Conservation (phyloP, 2,797 vertebrate genomes). For the Gymnoscopelus braueri region DNA sequence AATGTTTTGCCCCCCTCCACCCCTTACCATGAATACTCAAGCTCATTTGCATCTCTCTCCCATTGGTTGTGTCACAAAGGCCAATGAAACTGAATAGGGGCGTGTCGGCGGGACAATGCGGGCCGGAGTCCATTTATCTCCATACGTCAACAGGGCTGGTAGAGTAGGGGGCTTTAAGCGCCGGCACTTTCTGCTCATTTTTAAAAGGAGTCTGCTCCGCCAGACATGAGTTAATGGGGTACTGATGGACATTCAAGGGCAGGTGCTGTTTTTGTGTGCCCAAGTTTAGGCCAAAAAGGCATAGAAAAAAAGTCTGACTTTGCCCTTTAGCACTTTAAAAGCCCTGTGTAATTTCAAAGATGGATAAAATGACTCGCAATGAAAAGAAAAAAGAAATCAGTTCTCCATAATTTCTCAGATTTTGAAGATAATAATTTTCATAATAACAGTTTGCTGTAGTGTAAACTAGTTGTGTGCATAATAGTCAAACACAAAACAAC, state of each 20-base stretch:
- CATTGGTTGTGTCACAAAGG: constrained; percentile 64
- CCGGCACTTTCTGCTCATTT: constrained; percentile 60
- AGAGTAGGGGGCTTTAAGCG: constrained; percentile 56
- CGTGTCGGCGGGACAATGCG: constrained; percentile 70
- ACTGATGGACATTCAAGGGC: constrained; percentile 72
- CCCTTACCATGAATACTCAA: constrained; percentile 9
- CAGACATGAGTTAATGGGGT: constrained; percentile 71
- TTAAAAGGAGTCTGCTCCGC: constrained; percentile 62
- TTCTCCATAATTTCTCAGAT: background rate
- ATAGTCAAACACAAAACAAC: no score
- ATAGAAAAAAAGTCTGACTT: constrained; percentile 31
- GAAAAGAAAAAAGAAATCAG: no score
- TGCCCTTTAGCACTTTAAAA: constrained; percentile 27
- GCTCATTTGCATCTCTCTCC: constrained; percentile 68
- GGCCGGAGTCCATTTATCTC: constrained; percentile 75
- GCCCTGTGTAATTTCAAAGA: background rate
- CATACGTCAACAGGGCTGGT: constrained; percentile 70
- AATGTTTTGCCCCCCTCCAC: constrained; percentile 24
- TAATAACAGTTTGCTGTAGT: background rate
- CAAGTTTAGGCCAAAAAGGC: constrained; percentile 40
- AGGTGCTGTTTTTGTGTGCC: constrained; percentile 70
- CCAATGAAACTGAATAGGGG: constrained; percentile 70
- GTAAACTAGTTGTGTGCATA: background rate
- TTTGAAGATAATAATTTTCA: no score
- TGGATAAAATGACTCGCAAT: constrained; percentile 2